Conservation (phyloP, 2,888 invertebrate genomes). For the Glaucopsyche alexis region DNA sequence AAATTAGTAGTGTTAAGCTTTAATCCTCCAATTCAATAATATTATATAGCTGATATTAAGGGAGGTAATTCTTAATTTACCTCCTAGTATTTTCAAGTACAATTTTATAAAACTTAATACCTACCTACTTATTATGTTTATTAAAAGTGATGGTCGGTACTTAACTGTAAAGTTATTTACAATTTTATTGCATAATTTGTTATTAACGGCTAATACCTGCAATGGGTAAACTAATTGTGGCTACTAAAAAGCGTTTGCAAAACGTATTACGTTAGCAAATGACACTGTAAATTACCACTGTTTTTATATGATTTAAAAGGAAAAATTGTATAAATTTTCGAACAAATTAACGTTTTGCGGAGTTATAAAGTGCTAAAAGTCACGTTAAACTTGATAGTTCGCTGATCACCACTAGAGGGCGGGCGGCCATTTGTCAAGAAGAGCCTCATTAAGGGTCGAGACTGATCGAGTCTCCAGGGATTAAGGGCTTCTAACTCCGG, state of each 20-base stretch:
- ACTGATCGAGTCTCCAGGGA: constrained; percentile 67
- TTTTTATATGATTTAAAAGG: not conserved
- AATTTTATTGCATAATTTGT: not conserved
- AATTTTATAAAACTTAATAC: not conserved
- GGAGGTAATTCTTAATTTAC: not conserved
- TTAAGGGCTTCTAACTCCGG: constrained; percentile 58
- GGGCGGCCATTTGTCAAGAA: constrained; percentile 69
- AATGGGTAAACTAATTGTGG: not conserved
- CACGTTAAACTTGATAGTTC: constrained; percentile 58
- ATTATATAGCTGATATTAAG: not conserved
- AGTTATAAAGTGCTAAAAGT: constrained; percentile 42
- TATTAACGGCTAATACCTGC: not conserved
- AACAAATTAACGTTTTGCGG: constrained; percentile 30
- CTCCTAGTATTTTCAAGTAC: not conserved
- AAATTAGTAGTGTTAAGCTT: not conserved
- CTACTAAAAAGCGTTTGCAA: not conserved
- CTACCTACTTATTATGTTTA: not conserved
- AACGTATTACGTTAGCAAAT: not conserved
- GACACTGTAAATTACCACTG: not conserved
- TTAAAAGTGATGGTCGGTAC: no score
- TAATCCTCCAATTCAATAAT: no score
- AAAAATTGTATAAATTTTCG: constrained; percentile 7
- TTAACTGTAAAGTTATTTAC: not conserved
- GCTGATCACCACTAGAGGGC: constrained; percentile 72
- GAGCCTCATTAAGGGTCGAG: constrained; percentile 70